phyloP scores from a whole-genome alignment of 2,888 invertebrate species.

The Thumatha senex region DNA sequence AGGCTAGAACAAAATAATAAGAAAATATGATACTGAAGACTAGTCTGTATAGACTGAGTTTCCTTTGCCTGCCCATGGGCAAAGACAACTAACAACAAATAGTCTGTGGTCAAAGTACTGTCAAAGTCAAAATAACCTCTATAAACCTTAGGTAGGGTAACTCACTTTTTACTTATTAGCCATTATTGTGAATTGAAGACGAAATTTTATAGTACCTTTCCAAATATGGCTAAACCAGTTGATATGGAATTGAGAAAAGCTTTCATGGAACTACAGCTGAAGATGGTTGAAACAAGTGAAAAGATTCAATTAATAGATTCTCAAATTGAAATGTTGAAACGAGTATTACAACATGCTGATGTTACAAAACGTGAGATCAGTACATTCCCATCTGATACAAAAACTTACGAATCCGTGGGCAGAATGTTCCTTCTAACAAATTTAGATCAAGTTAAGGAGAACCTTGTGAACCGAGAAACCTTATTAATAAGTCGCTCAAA shows the following conservation, averaged over 20 bases:
- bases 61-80: too few species aligned
- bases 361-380: conserved; percentile 87
- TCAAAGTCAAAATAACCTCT: too few species aligned
- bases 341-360: conserved; percentile 87
- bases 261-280: conserved; percentile 91
- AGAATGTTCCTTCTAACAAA: conserved; percentile 92
- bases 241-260: conserved; percentile 87
- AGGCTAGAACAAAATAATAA: too few species aligned
- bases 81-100: too few species aligned
- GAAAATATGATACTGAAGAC: too few species aligned
- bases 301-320: conserved; percentile 91
- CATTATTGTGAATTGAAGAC: not conserved
- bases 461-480: conserved; percentile 84
- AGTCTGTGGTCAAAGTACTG: too few species aligned
- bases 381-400: conserved; percentile 85
- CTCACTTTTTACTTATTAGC: too few species aligned
- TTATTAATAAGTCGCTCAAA: conserved; percentile 86
- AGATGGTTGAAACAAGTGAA: conserved; percentile 91
- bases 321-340: conserved; percentile 88
- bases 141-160: too few species aligned
- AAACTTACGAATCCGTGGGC: conserved; percentile 91
- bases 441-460: conserved; percentile 84
- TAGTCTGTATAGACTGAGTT: too few species aligned
- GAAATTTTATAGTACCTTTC: conserved; percentile 1
- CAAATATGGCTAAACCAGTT: conserved; percentile 73